phyloP scores from a whole-genome alignment of 2,113 vertebrate genomes.

The Etheostoma spectabile region DNA sequence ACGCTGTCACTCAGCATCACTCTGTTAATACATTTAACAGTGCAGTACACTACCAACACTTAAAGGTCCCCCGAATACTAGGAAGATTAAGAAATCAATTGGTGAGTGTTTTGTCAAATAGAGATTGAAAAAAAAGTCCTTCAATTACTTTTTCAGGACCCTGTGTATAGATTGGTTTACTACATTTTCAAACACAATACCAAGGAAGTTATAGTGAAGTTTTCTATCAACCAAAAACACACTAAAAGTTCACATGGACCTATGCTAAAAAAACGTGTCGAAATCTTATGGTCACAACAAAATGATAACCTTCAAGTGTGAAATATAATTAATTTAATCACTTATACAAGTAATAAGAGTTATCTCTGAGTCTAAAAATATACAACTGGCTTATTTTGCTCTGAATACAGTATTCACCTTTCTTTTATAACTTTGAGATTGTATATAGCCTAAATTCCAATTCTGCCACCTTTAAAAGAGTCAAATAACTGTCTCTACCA shows the following conservation, averaged over 20 bases:
- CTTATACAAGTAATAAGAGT: neutral
- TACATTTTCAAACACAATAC: neutral
- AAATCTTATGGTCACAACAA: neutral
- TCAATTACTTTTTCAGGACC: neutral
- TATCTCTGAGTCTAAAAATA: neutral
- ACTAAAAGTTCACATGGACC: neutral
- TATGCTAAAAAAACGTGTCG: neutral
- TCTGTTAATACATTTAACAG: slow-evolving; percentile 24
- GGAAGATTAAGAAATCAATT: slow-evolving; percentile 1
- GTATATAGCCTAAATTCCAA: neutral
- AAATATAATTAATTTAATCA: slow-evolving; percentile 6
- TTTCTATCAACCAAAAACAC: neutral
- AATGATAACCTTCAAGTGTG: neutral
- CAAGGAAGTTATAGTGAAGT: neutral
- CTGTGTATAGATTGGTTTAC: neutral
- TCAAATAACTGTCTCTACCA: neutral
- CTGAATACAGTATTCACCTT: neutral
- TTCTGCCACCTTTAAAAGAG: neutral
- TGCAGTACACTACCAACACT: slow-evolving; percentile 32
- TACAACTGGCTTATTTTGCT: neutral
- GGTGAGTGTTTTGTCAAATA: neutral
- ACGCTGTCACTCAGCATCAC: slow-evolving; percentile 32
- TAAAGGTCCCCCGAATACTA: neutral
- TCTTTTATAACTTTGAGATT: neutral
- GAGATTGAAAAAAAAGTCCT: neutral